Evolutionary conservation across 2,797 vertebrate species (phyloP).

Genomic region (Catharus ustulatus): DNA sequence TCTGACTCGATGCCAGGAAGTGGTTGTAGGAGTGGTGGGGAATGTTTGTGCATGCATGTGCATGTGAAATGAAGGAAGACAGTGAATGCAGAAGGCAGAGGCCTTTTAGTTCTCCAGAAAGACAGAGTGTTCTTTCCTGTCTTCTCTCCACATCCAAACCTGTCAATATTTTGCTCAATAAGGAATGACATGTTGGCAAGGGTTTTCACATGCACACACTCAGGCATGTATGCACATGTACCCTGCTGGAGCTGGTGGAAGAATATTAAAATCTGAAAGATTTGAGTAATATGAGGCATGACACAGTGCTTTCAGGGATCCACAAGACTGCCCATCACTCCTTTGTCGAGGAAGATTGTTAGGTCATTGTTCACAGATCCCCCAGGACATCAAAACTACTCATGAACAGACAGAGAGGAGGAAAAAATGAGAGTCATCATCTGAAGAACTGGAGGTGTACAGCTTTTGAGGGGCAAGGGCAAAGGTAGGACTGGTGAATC

Average conservation of each 20-base stretch:
- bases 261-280: not conserved
- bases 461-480: not conserved
- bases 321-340: not conserved
- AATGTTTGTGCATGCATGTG: not conserved
- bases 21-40: not conserved
- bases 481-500: not conserved
- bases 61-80: not conserved
- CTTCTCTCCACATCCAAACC: slow-evolving; percentile 27
- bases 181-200: slow-evolving; percentile 2
- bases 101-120: slow-evolving; percentile 7
- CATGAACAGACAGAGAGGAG: not conserved
- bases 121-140: not conserved
- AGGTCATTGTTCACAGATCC: not conserved
- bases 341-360: not conserved
- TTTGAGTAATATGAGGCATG: not conserved
- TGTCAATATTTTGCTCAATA: slow-evolving; percentile 55
- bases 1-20: not conserved
- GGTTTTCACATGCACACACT: not conserved
- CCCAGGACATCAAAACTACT: not conserved
- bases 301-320: not conserved
- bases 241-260: not conserved
- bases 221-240: not conserved
- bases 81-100: not conserved
- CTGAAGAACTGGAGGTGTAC: not conserved
- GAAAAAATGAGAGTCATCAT: not conserved